Evolutionary conservation across 2,888 invertebrate species (phyloP).

Genomic region (Adineta ricciae): DNA sequence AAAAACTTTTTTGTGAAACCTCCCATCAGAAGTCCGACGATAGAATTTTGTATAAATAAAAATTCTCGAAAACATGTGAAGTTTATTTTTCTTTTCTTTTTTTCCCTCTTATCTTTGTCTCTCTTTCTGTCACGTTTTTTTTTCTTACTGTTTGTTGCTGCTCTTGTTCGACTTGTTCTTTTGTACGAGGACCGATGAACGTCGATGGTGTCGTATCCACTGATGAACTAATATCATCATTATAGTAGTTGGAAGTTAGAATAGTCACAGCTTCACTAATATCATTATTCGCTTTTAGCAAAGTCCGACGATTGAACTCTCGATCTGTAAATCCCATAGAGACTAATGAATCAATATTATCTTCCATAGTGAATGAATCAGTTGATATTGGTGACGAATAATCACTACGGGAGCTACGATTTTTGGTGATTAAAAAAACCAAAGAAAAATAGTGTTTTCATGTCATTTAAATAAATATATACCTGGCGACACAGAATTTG

Average conservation of each 20-base stretch:
- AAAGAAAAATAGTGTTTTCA: background rate
- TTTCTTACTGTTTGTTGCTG: background rate
- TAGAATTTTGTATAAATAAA: background rate
- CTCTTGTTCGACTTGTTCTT: background rate
- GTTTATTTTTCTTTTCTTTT: background rate
- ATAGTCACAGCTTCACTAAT: slow-evolving; percentile 52
- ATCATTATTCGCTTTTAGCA: slow-evolving; percentile 51
- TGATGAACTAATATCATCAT: slow-evolving; percentile 24
- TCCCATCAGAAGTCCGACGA: background rate
- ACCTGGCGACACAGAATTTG: background rate
- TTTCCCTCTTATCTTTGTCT: background rate
- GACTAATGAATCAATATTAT: slow-evolving; percentile 40
- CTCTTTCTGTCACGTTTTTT: background rate
- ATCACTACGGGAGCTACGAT: background rate
- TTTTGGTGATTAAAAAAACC: background rate
- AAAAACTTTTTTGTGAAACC: background rate
- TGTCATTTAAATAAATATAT: background rate
- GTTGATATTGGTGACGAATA: background rate
- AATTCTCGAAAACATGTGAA: background rate
- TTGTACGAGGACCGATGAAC: slow-evolving; percentile 3
- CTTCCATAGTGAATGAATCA: slow-evolving; percentile 43
- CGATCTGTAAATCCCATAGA: slow-evolving; percentile 53
- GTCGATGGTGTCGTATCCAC: slow-evolving; percentile 35
- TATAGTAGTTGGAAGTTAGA: slow-evolving; percentile 44
- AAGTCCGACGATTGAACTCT: slow-evolving; percentile 49